Conservation (phyloP, 2,797 vertebrate species). For the Typhlichthys eigenmanni region DNA sequence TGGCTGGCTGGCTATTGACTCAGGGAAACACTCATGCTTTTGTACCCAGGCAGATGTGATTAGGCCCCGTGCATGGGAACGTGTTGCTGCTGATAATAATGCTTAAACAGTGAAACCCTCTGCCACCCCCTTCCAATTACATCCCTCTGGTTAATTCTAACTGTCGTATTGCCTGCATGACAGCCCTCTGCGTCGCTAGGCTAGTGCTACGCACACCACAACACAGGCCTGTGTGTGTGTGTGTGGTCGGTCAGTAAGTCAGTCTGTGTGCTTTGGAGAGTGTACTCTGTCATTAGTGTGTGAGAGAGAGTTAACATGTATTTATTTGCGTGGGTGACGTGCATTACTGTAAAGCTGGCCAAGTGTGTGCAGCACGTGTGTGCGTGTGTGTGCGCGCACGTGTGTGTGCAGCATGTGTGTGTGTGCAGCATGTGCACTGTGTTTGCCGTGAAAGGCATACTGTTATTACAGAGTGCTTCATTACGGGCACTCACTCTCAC, state of each 20-base stretch:
- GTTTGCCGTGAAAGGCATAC: slow-evolving; percentile 15
- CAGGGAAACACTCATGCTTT: slow-evolving; percentile 40
- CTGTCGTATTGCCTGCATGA: slow-evolving; percentile 43
- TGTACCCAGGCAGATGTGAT: slow-evolving; percentile 57
- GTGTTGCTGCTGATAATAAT: slow-evolving; percentile 46
- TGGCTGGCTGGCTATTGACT: neutral
- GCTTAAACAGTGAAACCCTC: slow-evolving; percentile 38
- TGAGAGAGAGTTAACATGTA: neutral
- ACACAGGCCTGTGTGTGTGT: slow-evolving; percentile 10
- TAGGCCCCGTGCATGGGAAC: slow-evolving; percentile 30
- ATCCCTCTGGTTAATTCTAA: slow-evolving; percentile 60
- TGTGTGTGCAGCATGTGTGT: neutral
- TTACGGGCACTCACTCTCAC: slow-evolving; percentile 25
- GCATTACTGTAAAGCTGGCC: neutral
- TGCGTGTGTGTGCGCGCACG: neutral
- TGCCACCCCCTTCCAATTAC: slow-evolving; percentile 46
- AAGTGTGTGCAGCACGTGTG: neutral
- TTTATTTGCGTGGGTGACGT: neutral
- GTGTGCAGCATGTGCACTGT: slow-evolving; percentile 2
- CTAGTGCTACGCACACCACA: slow-evolving; percentile 9
- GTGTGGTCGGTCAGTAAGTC: slow-evolving; percentile 4
- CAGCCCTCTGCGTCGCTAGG: slow-evolving; percentile 33
- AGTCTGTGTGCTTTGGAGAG: neutral
- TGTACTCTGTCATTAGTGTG: neutral
- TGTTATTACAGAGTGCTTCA: slow-evolving; percentile 25